A percentile compares a stretch with the other conserved stretches of the same genome.
These are phyloP conservation scores for Aulostomus chinensis DNA, from an alignment of 2,797 vertebrate genomes.

Conservation along the genomic window DNA sequence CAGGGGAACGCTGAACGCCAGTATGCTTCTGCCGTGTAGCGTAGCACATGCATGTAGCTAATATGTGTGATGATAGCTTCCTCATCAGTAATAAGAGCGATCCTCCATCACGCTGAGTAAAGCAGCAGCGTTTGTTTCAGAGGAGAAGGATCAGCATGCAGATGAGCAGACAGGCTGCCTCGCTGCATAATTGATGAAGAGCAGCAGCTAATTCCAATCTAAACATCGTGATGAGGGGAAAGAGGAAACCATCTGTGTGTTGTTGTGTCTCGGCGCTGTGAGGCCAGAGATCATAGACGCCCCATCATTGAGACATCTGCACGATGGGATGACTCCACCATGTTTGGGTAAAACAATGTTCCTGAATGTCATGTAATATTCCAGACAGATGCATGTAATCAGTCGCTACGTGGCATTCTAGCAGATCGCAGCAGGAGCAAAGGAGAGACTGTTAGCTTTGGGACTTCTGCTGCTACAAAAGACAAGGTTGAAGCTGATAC, in stretches of 20 bases:
- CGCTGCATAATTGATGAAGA: constrained; percentile 73
- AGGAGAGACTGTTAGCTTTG: too few relatives aligned
- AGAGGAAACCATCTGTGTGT: constrained; percentile 56
- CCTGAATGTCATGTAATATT: constrained; percentile 5
- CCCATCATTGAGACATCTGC: constrained; percentile 46
- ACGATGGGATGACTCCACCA: constrained; percentile 15
- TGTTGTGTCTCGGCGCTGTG: constrained; percentile 34
- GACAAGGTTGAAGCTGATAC: too few relatives aligned
- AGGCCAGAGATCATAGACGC: constrained; percentile 39
- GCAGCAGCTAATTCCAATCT: constrained; percentile 59
- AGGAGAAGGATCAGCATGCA: constrained; percentile 40
- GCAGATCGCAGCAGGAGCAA: too few relatives aligned
- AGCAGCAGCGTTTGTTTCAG: constrained; percentile 50
- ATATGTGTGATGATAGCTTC: too few relatives aligned
- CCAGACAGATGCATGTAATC: not conserved
- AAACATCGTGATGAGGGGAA: constrained; percentile 56
- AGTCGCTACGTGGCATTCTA: too few relatives aligned
- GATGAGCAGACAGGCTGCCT: constrained; percentile 45
- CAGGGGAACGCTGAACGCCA: too few relatives aligned
- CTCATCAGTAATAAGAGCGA: constrained; percentile 4
- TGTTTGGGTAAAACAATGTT: constrained; percentile 10
- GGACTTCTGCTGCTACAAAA: not conserved
- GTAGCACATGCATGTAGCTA: too few relatives aligned
- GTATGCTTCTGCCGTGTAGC: too few relatives aligned
- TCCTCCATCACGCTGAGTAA: constrained; percentile 25